A percentile compares a stretch with the other conserved stretches of the same genome.
Conservation (phyloP, 1,140 invertebrate genomes). For the Drosophila pseudoobscura region DNA sequence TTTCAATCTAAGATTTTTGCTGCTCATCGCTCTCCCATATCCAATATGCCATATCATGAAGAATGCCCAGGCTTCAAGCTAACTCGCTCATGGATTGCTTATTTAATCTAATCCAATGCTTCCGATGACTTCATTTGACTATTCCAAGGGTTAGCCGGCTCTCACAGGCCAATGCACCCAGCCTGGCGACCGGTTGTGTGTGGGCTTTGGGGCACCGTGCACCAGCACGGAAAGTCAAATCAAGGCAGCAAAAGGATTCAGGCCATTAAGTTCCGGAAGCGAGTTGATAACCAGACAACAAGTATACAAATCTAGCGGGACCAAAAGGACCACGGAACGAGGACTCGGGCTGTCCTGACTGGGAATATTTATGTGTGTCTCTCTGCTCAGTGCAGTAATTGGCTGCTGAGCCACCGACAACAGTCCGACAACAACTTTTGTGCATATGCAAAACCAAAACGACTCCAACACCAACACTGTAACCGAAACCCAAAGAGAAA, state of each 20-base stretch:
- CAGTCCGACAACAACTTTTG: constrained; percentile 37
- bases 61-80: too few species aligned
- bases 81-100: neutral
- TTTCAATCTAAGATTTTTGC: too few species aligned
- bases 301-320: constrained; percentile 49
- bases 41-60: too few species aligned
- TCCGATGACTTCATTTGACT: constrained; percentile 17
- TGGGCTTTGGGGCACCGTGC: constrained; percentile 1
- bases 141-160: constrained; percentile 33
- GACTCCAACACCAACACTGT: constrained; percentile 18
- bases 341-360: constrained; percentile 32
- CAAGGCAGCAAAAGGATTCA: constrained; percentile 78
- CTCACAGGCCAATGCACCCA: constrained; percentile 69
- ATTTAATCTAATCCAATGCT: constrained; percentile 22
- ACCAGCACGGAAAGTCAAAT: constrained; percentile 48
- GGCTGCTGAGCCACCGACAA: constrained; percentile 24
- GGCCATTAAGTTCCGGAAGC: constrained; percentile 83
- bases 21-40: too few species aligned
- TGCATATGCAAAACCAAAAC: constrained; percentile 50
- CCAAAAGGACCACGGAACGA: constrained; percentile 8
- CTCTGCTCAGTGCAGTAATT: constrained; percentile 61
- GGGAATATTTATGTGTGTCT: constrained; percentile 38
- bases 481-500: constrained; percentile 1
- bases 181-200: constrained; percentile 12
- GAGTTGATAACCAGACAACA: constrained; percentile 78